Evolutionary conservation across 1,140 invertebrate genomes (phyloP).

Genomic region (Vanessa tameamea): DNA sequence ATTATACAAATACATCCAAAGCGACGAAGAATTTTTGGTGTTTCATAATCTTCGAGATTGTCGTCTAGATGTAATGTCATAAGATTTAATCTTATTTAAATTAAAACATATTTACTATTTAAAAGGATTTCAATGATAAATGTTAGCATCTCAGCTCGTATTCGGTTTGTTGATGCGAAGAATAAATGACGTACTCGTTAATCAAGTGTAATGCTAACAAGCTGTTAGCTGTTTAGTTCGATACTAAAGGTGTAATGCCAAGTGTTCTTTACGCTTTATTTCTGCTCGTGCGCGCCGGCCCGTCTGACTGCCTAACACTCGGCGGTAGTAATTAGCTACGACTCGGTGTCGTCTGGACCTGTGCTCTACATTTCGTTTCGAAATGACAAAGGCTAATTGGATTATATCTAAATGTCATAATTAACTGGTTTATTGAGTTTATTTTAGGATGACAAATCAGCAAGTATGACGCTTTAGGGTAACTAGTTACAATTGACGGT

Average conservation of each 20-base stretch:
- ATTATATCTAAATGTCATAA: not conserved
- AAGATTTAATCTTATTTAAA: too few relatives aligned
- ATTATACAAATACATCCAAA: not conserved
- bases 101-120: too few relatives aligned
- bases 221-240: not conserved
- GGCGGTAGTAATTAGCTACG: not conserved
- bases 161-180: too few relatives aligned
- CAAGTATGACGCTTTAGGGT: too few relatives aligned
- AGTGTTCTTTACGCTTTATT: constrained; percentile 34
- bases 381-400: not conserved
- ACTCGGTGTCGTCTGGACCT: not conserved
- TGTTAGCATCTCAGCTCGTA: too few relatives aligned
- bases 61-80: too few relatives aligned
- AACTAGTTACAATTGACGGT: too few relatives aligned
- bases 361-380: not conserved
- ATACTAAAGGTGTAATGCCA: constrained; percentile 28
- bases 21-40: too few relatives aligned
- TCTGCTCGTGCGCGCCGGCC: constrained; percentile 36
- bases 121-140: too few relatives aligned
- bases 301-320: constrained; percentile 25
- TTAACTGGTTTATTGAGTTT: too few relatives aligned
- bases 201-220: constrained; percentile 16
- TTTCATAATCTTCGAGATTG: too few relatives aligned
- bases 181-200: not conserved
- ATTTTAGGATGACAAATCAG: too few relatives aligned